Evolutionary conservation across 2,888 invertebrate genomes (phyloP), one percentile per base, ranked within the genome.

Genomic region (Aelia acuminata): DNA sequence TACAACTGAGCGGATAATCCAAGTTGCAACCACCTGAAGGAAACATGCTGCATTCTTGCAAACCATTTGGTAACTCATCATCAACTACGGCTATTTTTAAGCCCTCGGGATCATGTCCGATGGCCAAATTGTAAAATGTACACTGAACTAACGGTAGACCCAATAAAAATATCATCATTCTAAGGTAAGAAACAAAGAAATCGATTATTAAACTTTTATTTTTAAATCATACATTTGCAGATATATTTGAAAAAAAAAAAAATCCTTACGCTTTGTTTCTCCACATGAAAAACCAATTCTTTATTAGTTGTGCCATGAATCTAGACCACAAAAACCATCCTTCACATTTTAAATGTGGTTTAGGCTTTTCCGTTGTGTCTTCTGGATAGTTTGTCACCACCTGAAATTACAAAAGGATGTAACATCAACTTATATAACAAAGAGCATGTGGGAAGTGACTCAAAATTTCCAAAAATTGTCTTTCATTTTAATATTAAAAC

Each of bases 141-240:
- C 93, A 93, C 91, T 93, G 93, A 20, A 93, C 91, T 1, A 93
- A 91, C 1, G 93, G 93, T 48, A 93, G 91, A 49, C 93, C 91
- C 89, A 93, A 92, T 89, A 93, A 91, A 91, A 93, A 93, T 86
- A 93, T 88, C 90, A 93, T 91, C 90, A 93, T 91, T 43, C 92
- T 92, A 90, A 22, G 90, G 88, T 70, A 18, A 35, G n/a, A 18
- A 70, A 20, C n/a, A n/a, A 39, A 49, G 35, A 26, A 50, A 84
- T 47, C 5, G n/a, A n/a, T 39, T 22, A 35, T n/a, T 70, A 22
- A n/a, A 48, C n/a, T 22, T 4, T 26, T 50, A 3, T 4, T 50
- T 48, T 1, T 80, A n/a, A 31, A 48, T 8, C 50, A 80, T 39
- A 26, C n/a, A 84, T 1, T 47, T 26, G 49, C 47, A n/a, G 1